Base-by-base conservation (phyloP, 2,113 vertebrate species). In the Hylia prasina region DNA sequence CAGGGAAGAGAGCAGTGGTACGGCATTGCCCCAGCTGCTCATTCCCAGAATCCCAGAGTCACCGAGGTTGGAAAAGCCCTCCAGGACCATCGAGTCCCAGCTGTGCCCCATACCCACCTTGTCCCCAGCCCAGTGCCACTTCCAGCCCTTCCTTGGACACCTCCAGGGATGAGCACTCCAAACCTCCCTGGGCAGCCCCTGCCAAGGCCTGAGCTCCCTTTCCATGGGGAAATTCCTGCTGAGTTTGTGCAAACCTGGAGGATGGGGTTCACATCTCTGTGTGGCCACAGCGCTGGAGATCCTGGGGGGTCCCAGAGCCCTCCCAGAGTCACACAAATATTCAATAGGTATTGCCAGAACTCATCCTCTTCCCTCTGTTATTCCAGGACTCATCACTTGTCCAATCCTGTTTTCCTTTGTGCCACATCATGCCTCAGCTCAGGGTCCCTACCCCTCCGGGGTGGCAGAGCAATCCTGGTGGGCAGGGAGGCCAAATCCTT, bases 51-150 rank as follows among this genome's bases (percentile, higher is more conserved):
- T 60, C 4, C 45, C 60, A 45, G 78, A 9, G 9, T 2, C 39
- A 21, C 39, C 12, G 51, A 39, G 60, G 33, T 0, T 28, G 77
- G 68, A 2, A 79, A 66, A 51, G 10, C 0, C 51, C 45, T 45
- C 37, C 33, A 6, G 10, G 33, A 0, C 1, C 77, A n/a, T 21
- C 0, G 0, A 45, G 18, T 7, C 54, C 33, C 1, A 19, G 6
- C 37, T 23, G 31, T 65, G 68, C 33, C 44, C 2, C 0, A 54
- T 40, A 1, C n/a, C 21, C 48, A 17, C 33, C 45, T 6, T n/a
- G 23, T 60, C 20, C 23, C 60, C 69, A 60, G 33, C 28, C 69
- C 60, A 73, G 86, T 45, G 60, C 13, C 45, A 68, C 19, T 13
- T 24, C 69, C 53, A 60, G 69, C 2, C 4, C 3, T 89, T 24